A percentile compares a stretch with the other conserved stretches of the same genome.
phyloP scores from a whole-genome alignment of 2,797 vertebrate species.

The Cheirogaleus major region DNA sequence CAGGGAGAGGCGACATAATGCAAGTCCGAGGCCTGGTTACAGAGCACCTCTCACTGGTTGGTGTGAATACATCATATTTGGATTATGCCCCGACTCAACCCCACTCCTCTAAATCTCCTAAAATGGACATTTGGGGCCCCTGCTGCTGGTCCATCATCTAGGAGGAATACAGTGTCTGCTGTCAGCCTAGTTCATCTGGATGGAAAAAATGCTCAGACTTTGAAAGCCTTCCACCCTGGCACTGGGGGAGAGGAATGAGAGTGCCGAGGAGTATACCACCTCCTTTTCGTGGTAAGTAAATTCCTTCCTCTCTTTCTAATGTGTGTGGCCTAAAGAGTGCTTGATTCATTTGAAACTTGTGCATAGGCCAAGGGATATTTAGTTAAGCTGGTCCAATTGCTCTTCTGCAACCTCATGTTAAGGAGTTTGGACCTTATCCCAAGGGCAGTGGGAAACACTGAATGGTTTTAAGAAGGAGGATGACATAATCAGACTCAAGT shows the following conservation, averaged over 20 bases:
- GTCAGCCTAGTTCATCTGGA: not conserved
- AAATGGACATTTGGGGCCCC: not conserved
- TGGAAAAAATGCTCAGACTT: not conserved
- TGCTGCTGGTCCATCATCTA: not conserved
- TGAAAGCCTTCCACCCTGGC: not conserved
- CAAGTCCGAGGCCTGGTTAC: not conserved
- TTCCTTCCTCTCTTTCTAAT: not conserved
- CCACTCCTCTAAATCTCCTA: not conserved
- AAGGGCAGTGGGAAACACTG: not conserved
- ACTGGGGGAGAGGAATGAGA: not conserved
- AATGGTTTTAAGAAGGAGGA: not conserved
- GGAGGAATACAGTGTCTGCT: not conserved
- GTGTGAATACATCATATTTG: not conserved
- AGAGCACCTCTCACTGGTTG: not conserved
- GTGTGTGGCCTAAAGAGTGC: not conserved
- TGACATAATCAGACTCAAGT: not conserved
- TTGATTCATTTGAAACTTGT: not conserved
- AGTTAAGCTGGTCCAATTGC: not conserved
- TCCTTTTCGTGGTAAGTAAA: not conserved
- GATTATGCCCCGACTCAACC: not conserved
- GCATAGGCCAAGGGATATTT: not conserved
- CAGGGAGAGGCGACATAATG: not conserved
- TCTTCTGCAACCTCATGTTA: not conserved
- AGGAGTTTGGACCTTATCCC: not conserved
- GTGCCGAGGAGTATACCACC: not conserved